phyloP scores from a whole-genome alignment of 2,797 vertebrate genomes.

The Acipenser ruthenus region DNA sequence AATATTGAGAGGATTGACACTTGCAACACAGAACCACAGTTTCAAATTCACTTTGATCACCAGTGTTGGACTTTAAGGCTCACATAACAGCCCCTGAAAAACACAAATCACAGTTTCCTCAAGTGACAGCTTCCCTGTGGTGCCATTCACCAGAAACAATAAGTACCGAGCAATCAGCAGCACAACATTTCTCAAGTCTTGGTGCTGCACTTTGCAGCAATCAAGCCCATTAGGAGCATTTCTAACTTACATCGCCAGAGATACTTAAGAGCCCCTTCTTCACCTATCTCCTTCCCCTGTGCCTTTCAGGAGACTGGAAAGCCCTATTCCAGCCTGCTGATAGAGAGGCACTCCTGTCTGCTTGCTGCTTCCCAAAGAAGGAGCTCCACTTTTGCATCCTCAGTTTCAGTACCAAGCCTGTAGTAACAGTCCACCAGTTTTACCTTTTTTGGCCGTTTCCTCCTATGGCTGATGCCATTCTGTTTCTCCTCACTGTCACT shows the following conservation, averaged over 20 bases:
- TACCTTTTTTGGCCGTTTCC: conserved; percentile 87
- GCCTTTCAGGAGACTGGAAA: background rate
- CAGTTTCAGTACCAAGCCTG: conserved; percentile 1
- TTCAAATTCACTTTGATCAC: conserved; percentile 12
- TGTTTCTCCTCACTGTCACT: conserved; percentile 78
- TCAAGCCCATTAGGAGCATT: conserved; percentile 8
- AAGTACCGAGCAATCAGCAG: conserved; percentile 21
- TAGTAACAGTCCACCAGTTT: conserved; percentile 4
- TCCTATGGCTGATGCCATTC: conserved; percentile 70
- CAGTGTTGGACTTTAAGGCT: conserved; percentile 15
- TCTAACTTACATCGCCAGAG: too few relatives aligned
- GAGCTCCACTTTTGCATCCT: conserved; percentile 13
- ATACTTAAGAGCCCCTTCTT: too few relatives aligned
- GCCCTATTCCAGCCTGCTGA: background rate
- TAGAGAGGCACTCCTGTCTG: background rate
- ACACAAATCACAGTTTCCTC: conserved; percentile 14
- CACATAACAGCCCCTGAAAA: background rate
- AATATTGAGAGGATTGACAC: too few relatives aligned
- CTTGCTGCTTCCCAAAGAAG: conserved; percentile 3
- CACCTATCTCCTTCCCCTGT: background rate
- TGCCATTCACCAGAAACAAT: conserved; percentile 9
- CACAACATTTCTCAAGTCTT: background rate
- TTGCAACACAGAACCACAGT: too few relatives aligned
- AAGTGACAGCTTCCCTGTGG: conserved; percentile 9
- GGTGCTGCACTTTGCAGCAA: background rate